Evolutionary conservation across 2,797 vertebrate species (phyloP).

Genomic region (Gobio occitaniae): DNA sequence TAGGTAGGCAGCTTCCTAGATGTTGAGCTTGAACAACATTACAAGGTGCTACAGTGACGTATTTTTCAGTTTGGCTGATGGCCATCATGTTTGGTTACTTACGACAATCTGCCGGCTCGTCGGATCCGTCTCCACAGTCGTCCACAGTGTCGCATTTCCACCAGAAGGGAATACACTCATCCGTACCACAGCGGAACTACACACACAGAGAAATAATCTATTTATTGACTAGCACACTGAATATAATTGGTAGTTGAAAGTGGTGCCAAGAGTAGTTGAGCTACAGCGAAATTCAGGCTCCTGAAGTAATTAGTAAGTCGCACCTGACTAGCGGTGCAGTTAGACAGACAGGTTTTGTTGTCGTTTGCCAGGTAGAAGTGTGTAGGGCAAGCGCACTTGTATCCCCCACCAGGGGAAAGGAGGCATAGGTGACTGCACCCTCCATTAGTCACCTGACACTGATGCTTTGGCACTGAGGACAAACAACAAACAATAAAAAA

Average conservation of each 20-base stretch:
- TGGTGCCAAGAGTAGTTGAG: background rate
- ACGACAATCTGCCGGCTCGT: slow-evolving; percentile 96
- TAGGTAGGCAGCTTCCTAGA: background rate
- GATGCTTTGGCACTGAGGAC: slow-evolving; percentile 85
- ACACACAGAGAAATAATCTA: slow-evolving; percentile 7
- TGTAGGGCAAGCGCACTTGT: slow-evolving; percentile 93
- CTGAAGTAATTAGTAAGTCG: slow-evolving; percentile 1
- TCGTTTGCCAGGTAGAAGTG: slow-evolving; percentile 96
- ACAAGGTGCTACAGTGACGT: background rate
- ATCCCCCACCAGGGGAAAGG: slow-evolving; percentile 85
- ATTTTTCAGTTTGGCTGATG: background rate
- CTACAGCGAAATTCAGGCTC: background rate
- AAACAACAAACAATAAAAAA: slow-evolving; percentile 27
- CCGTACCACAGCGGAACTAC: slow-evolving; percentile 96
- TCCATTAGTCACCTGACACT: slow-evolving; percentile 89
- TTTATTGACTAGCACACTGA: background rate
- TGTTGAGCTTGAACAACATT: background rate
- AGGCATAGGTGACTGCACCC: slow-evolving; percentile 97
- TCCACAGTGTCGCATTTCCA: slow-evolving; percentile 99
- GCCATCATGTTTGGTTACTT: slow-evolving; percentile 70
- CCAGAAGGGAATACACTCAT: slow-evolving; percentile 99
- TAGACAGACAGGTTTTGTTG: slow-evolving; percentile 92
- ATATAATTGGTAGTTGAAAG: background rate
- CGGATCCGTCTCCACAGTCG: slow-evolving; percentile 96
- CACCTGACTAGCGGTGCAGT: slow-evolving; percentile 98